A percentile compares a stretch with the other conserved stretches of the same genome.
These are phyloP conservation scores for Neosalanx taihuensis DNA, from an alignment of 2,797 vertebrate genomes.

Conservation along the genomic window DNA sequence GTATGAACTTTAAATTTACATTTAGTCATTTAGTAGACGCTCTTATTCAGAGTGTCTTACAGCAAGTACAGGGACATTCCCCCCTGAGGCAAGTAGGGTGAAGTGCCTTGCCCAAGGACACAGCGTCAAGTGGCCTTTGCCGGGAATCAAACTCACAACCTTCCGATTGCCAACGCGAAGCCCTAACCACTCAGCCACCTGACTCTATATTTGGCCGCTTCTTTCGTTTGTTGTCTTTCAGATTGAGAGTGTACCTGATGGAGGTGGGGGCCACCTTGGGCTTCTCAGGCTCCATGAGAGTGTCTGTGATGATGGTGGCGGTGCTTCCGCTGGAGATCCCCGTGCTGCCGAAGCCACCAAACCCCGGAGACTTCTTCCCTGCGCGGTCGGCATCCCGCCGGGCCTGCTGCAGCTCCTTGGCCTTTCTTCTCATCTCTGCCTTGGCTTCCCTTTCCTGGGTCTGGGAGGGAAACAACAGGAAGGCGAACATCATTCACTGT, in stretches of 20 bases:
- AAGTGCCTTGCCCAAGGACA: too few relatives aligned
- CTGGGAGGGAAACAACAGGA: slow-evolving; percentile 57
- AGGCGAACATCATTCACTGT: neutral
- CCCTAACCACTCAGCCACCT: too few relatives aligned
- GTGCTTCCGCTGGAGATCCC: slow-evolving; percentile 81
- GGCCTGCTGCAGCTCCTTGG: slow-evolving; percentile 95
- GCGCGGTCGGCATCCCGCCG: slow-evolving; percentile 91
- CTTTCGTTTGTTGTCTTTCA: too few relatives aligned
- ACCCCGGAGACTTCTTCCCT: slow-evolving; percentile 90
- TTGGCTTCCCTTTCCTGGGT: slow-evolving; percentile 97
- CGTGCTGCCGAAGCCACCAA: slow-evolving; percentile 89
- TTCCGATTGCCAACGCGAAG: too few relatives aligned
- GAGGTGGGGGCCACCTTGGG: slow-evolving; percentile 84
- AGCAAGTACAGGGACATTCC: too few relatives aligned
- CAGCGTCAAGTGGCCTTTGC: too few relatives aligned
- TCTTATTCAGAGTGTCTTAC: too few relatives aligned
- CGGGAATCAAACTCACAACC: too few relatives aligned
- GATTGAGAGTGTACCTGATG: slow-evolving; percentile 74
- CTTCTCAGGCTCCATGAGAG: slow-evolving; percentile 91
- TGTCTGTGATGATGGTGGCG: slow-evolving; percentile 89
- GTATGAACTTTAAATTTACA: too few relatives aligned
- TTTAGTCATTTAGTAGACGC: too few relatives aligned
- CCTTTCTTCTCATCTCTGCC: slow-evolving; percentile 96
- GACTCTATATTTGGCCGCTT: too few relatives aligned
- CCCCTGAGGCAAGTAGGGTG: too few relatives aligned